Conservation (phyloP, 2,888 invertebrate genomes). For the Seira ritae region DNA sequence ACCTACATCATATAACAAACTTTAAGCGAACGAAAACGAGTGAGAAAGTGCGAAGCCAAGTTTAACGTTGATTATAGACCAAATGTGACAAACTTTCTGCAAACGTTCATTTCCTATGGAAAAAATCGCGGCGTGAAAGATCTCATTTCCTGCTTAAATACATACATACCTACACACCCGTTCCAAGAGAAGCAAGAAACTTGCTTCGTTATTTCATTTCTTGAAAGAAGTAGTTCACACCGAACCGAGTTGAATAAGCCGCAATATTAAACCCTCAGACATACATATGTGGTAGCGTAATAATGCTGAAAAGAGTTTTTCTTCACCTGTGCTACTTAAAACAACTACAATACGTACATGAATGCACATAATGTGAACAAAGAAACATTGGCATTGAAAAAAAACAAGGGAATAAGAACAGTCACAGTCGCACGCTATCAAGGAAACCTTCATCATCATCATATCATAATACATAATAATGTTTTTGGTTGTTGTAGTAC, state of each 20-base stretch:
- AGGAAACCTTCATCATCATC: conserved; percentile 2
- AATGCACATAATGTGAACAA: background rate
- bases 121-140: conserved; percentile 5
- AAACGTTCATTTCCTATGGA: background rate
- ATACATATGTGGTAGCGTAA: background rate
- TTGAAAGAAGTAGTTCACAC: too few species aligned
- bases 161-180: too few species aligned
- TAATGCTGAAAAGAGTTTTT: background rate
- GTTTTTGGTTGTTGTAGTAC: background rate
- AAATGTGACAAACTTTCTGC: conserved; percentile 16
- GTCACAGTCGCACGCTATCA: background rate
- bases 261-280: background rate
- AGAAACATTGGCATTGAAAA: background rate
- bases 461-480: too few species aligned
- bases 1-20: background rate
- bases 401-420: background rate
- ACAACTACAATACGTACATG: too few species aligned
- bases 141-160: conserved; percentile 6
- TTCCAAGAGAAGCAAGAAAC: background rate
- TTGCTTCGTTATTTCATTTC: background rate
- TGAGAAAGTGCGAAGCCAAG: conserved; percentile 1
- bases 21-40: background rate
- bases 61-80: background rate
- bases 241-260: background rate
- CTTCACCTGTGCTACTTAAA: background rate